These are phyloP conservation scores for Dolichomitus sp. DNA, from an alignment of 2,888 invertebrate genomes.

Conservation along the genomic window DNA sequence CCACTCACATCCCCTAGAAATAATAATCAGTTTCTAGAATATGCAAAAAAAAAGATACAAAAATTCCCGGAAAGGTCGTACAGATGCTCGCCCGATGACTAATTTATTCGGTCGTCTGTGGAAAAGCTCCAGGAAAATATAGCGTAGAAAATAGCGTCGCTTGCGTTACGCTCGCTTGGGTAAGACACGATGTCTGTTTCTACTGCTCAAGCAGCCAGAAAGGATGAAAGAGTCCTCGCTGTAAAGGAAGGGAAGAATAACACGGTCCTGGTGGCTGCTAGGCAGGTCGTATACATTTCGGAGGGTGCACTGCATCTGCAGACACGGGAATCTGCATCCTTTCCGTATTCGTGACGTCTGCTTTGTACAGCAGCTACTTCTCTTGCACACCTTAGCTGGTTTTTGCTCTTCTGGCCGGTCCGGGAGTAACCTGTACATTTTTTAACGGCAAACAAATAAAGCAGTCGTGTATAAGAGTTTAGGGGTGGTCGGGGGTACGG, in stretches of 20 bases:
- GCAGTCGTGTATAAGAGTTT: constrained; percentile 7
- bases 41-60: too few relatives aligned
- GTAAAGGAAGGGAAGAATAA: background rate
- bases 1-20: too few relatives aligned
- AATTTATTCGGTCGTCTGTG: constrained; percentile 45
- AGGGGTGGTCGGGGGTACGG: background rate
- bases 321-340: constrained; percentile 14
- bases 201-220: constrained; percentile 1
- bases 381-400: background rate
- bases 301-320: constrained; percentile 15
- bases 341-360: constrained; percentile 42
- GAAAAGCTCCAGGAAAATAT: background rate
- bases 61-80: too few relatives aligned
- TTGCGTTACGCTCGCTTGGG: constrained; percentile 37
- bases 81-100: constrained; percentile 49
- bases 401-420: background rate
- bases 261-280: background rate
- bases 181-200: constrained; percentile 15
- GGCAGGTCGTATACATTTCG: constrained; percentile 26
- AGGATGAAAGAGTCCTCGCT: constrained; percentile 4
- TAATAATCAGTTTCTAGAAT: too few relatives aligned
- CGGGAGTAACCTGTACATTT: constrained; percentile 9
- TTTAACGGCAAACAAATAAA: constrained; percentile 41
- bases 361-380: background rate
- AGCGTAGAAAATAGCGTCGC: constrained; percentile 36